phyloP scores from a whole-genome alignment of 2,113 vertebrate genomes.

The Zosterops borbonicus region DNA sequence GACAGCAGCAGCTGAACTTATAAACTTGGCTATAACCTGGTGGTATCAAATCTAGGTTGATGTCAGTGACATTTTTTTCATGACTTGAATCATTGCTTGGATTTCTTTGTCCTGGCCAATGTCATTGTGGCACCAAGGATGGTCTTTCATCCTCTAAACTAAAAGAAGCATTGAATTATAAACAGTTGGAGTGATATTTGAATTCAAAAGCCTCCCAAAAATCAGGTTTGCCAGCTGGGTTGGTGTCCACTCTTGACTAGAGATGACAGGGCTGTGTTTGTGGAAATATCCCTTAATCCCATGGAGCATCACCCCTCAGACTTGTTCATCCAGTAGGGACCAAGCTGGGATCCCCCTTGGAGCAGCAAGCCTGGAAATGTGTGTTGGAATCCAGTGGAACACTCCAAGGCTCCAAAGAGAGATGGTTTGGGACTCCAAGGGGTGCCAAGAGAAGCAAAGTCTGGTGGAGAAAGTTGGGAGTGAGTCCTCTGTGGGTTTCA shows the following conservation, averaged over 20 bases:
- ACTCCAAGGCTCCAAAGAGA: not conserved
- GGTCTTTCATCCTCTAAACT: not conserved
- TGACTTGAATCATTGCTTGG: not conserved
- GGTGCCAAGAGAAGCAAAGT: not conserved
- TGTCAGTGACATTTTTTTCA: not conserved
- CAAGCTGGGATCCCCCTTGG: not conserved
- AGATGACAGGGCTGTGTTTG: not conserved
- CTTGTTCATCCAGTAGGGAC: fast-evolving
- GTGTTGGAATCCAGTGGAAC: not conserved
- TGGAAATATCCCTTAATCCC: not conserved
- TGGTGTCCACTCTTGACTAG: not conserved
- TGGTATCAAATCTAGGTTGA: not conserved
- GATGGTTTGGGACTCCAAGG: not conserved
- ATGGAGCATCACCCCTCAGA: not conserved
- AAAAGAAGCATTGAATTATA: not conserved
- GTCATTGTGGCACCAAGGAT: not conserved
- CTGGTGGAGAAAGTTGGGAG: not conserved
- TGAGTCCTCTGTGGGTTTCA: not conserved
- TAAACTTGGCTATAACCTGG: not conserved
- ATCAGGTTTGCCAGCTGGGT: not conserved
- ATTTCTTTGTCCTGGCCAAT: not conserved
- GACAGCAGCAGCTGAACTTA: not conserved
- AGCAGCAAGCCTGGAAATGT: not conserved
- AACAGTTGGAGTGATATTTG: not conserved
- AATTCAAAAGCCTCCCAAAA: not conserved